A percentile compares a stretch with the other conserved stretches of the same genome.
These are phyloP conservation scores for Dendrolimus pini DNA, from an alignment of 2,888 invertebrate species.

Conservation along the genomic window DNA sequence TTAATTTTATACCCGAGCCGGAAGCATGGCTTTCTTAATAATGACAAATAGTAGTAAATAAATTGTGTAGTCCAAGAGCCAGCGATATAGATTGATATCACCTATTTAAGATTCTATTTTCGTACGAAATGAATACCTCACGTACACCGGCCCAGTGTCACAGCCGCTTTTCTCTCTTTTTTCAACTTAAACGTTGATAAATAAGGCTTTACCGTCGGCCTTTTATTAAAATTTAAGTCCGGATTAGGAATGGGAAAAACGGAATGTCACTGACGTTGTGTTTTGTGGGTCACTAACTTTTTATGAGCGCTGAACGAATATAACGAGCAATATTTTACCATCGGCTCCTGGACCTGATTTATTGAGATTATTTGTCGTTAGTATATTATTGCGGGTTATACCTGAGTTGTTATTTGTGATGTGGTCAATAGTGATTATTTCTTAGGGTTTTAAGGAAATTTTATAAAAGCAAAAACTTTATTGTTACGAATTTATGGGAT, in stretches of 20 bases:
- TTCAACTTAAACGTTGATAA: constrained; percentile 13
- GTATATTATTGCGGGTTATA: no score
- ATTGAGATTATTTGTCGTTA: no score
- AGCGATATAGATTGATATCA: constrained; percentile 7
- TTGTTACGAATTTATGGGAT: no score
- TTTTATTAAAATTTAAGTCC: constrained; percentile 13
- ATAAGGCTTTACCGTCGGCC: constrained; percentile 6
- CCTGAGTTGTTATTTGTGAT: no score
- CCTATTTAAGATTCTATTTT: constrained; percentile 9
- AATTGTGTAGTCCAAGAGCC: not conserved
- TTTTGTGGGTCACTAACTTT: constrained; percentile 7
- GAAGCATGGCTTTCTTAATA: not conserved
- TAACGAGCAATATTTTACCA: not conserved
- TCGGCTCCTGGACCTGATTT: not conserved
- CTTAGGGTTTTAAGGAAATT: no score
- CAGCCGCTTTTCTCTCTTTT: constrained; percentile 2
- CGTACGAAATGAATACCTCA: constrained; percentile 6
- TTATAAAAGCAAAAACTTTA: no score
- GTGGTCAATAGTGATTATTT: no score
- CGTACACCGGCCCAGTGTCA: constrained; percentile 2
- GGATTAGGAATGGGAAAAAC: constrained; percentile 8
- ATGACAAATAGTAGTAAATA: not conserved
- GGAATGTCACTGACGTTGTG: constrained; percentile 2
- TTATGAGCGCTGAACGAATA: not conserved
- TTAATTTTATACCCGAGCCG: no score